Evolutionary conservation across 30 jellyfish, hydroid and myxozoan genomes (phyloP).

Genomic region (Haliclystus octoradiatus): DNA sequence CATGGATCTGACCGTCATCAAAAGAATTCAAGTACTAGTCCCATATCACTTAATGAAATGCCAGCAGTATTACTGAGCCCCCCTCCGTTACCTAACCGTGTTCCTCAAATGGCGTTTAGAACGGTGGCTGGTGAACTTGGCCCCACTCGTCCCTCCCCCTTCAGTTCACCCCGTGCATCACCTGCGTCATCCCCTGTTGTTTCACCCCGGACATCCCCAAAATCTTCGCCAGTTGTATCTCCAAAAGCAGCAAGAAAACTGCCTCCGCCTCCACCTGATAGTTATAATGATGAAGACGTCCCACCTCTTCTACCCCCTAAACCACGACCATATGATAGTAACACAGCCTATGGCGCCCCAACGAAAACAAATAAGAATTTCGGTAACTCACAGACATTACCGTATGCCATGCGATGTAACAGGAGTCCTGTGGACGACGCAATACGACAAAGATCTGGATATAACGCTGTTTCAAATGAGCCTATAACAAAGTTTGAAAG

Average conservation of each 20-base stretch:
- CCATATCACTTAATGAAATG: conserved; percentile 25
- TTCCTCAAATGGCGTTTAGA: conserved; percentile 17
- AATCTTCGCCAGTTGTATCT: conserved; percentile 48
- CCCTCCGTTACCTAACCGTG: conserved; percentile 87
- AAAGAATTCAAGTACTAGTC: background rate
- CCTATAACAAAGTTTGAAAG: background rate
- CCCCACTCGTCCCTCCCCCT: conserved; percentile 43
- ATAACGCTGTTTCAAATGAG: background rate
- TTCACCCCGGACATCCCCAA: conserved; percentile 61
- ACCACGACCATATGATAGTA: conserved; percentile 12
- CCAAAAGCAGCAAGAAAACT: conserved; percentile 20
- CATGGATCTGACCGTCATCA: no score
- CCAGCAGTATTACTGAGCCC: conserved; percentile 58
- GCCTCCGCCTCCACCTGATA: conserved; percentile 64
- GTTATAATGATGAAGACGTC: conserved; percentile 30
- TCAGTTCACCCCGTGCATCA: conserved; percentile 70
- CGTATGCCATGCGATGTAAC: conserved; percentile 29
- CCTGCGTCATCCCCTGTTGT: conserved; percentile 69
- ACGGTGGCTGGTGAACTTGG: conserved; percentile 3
- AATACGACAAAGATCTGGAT: background rate
- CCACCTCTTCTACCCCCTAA: conserved; percentile 70
- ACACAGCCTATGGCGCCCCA: background rate
- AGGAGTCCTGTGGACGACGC: conserved; percentile 40
- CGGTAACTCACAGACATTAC: conserved; percentile 4
- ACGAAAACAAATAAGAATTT: background rate